These are phyloP conservation scores for Melanostigma gelatinosum DNA, from an alignment of 2,113 vertebrate species.

Conservation along the genomic window DNA sequence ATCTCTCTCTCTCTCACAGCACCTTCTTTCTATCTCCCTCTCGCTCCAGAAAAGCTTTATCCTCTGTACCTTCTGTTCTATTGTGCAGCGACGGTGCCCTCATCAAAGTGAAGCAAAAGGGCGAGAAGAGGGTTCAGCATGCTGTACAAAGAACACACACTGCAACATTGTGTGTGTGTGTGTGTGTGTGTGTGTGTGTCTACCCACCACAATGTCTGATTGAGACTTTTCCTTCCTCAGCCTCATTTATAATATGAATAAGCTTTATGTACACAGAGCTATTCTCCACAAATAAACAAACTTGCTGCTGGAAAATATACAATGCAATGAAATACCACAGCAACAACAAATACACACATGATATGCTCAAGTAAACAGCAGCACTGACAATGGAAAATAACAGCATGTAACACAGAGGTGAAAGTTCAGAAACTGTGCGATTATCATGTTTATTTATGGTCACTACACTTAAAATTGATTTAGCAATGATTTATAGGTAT, in stretches of 20 bases:
- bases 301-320: not conserved
- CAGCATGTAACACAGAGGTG: not conserved
- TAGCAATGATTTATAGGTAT: not conserved
- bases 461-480: conserved; percentile 5
- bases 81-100: conserved; percentile 62
- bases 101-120: conserved; percentile 74
- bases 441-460: conserved; percentile 1
- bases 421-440: not conserved
- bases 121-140: conserved; percentile 45
- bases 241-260: conserved; percentile 34
- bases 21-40: conserved; percentile 30
- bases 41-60: conserved; percentile 55
- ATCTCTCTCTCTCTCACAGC: conserved; percentile 4
- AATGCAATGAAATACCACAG: conserved; percentile 1
- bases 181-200: not conserved
- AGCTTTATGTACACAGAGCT: conserved; percentile 8
- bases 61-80: conserved; percentile 64
- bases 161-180: not conserved
- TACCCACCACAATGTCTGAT: conserved; percentile 12
- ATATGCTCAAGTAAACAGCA: no score
- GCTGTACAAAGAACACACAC: conserved; percentile 44
- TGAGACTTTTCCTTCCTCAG: conserved; percentile 20
- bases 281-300: not conserved
- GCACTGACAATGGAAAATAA: not conserved
- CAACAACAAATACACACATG: not conserved